These are phyloP conservation scores for Cebus imitator DNA, from an alignment of 2,113 vertebrate species.

Conservation along the genomic window DNA sequence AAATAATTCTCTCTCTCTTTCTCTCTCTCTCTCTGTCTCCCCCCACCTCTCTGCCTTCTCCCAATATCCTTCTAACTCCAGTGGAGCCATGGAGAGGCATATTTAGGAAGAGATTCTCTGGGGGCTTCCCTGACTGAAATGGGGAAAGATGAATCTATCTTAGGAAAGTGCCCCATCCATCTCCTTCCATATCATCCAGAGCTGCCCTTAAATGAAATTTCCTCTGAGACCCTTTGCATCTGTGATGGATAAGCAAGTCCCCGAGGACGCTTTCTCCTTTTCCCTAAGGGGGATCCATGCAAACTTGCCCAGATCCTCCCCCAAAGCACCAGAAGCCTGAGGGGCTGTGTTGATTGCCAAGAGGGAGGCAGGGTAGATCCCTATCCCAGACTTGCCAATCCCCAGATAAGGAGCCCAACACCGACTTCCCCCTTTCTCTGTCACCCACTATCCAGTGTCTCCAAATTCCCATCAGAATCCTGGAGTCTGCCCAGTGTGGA, in stretches of 20 bases:
- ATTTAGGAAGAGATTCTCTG: background rate
- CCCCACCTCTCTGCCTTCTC: background rate
- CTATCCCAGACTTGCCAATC: background rate
- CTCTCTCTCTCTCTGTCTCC: background rate
- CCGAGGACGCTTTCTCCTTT: background rate
- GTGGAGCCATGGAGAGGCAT: background rate
- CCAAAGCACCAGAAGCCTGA: background rate
- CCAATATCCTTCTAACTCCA: slow-evolving; percentile 64
- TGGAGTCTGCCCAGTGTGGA: slow-evolving; percentile 74
- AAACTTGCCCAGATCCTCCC: slow-evolving; percentile 61
- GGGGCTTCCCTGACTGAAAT: background rate
- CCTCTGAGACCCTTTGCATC: background rate
- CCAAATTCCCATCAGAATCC: slow-evolving; percentile 67
- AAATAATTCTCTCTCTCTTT: background rate
- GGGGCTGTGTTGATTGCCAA: background rate
- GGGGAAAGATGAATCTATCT: background rate
- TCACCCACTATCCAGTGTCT: slow-evolving; percentile 55
- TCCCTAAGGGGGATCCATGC: background rate
- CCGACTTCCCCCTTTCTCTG: slow-evolving; percentile 22
- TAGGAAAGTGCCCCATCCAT: background rate
- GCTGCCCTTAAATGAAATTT: slow-evolving; percentile 22
- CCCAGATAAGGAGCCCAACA: background rate
- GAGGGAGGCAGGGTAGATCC: background rate
- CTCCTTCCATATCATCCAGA: background rate
- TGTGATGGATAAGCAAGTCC: slow-evolving; percentile 1